These are phyloP conservation scores for Heliconius ethilla DNA, from an alignment of 2,888 invertebrate species.

Conservation along the genomic window DNA sequence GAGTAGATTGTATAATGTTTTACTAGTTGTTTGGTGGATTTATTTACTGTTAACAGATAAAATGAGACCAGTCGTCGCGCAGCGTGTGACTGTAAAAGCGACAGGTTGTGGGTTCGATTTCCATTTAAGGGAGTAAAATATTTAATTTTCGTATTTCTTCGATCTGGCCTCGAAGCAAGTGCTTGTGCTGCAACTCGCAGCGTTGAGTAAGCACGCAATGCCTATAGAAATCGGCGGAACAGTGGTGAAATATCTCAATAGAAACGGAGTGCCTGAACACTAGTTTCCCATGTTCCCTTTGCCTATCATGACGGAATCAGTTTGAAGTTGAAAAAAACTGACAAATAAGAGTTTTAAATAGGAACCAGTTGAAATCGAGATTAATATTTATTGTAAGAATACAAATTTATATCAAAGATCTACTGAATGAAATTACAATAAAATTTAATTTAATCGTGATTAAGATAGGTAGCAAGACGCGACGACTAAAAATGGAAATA, in stretches of 20 bases:
- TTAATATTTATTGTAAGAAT: not conserved
- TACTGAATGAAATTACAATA: not conserved
- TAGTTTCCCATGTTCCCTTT: too few relatives aligned
- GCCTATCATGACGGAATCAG: too few relatives aligned
- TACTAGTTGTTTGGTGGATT: slow-evolving; percentile 24
- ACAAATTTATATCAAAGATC: not conserved
- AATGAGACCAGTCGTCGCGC: not conserved
- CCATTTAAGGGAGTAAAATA: too few relatives aligned
- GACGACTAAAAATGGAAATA: slow-evolving; percentile 19
- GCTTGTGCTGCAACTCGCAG: too few relatives aligned
- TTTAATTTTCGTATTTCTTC: too few relatives aligned
- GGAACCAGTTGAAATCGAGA: not conserved
- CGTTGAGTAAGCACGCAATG: too few relatives aligned
- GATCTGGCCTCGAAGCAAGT: too few relatives aligned
- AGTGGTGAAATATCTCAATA: too few relatives aligned
- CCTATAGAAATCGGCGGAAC: too few relatives aligned
- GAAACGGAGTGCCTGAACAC: too few relatives aligned
- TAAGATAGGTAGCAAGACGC: not conserved
- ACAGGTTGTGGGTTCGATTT: too few relatives aligned
- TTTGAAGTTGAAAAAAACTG: not conserved
- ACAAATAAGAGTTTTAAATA: slow-evolving; percentile 7
- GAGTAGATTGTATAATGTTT: slow-evolving; percentile 24
- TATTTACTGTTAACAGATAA: slow-evolving; percentile 24
- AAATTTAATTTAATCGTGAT: not conserved
- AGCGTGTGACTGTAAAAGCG: too few relatives aligned